Base-by-base conservation (phyloP, 2,888 invertebrate genomes). In the Rotaria sp. region DNA sequence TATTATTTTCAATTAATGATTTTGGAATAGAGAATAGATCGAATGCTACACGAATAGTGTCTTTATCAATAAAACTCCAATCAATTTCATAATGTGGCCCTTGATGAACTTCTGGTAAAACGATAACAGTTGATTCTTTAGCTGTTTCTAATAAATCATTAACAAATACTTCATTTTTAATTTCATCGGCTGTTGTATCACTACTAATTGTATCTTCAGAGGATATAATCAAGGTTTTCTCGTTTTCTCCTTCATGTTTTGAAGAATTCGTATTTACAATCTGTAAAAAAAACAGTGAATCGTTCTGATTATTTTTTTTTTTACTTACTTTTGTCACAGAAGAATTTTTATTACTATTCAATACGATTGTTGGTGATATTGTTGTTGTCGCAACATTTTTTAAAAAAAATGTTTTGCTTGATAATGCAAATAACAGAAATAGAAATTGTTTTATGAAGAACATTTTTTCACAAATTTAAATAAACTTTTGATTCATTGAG, bases 11-110 rank as follows among this genome's bases (percentile, higher is more conserved):
- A 15, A 45, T 26, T 45, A 45, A 45, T 80, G 41, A 45, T 45
- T 11, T 80, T 45, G 80, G 80, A 80, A 80, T 2, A 26, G 80
- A 45, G n/a, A 13, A 80, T n/a, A 80, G 21, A 45, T 45, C 45
- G n/a, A 80, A 80, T n/a, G 45, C 45, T 24, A 80, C 80, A 45
- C 80, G 80, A n/a, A 80, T 80, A 24, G 45, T 80, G 15, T 80
- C 45, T 45, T 80, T 80, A 80, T 80, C 45, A n/a, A 80, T 26
- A n/a, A 80, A 80, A 45, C 24, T 11, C 80, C 80, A 80, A 45
- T 80, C 80, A 4, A 80, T 11, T 45, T 80, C 45, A 80, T 80
- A 80, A 45, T 41, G 45, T 45, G 80, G 80, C 0, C 26, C 45
- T n/a, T n/a, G 80, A 80, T 80, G 21, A 80, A 26, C 7, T 80